Evolutionary conservation across 2,888 invertebrate genomes (phyloP).

Genomic region (Lasioglossum villosulum): DNA sequence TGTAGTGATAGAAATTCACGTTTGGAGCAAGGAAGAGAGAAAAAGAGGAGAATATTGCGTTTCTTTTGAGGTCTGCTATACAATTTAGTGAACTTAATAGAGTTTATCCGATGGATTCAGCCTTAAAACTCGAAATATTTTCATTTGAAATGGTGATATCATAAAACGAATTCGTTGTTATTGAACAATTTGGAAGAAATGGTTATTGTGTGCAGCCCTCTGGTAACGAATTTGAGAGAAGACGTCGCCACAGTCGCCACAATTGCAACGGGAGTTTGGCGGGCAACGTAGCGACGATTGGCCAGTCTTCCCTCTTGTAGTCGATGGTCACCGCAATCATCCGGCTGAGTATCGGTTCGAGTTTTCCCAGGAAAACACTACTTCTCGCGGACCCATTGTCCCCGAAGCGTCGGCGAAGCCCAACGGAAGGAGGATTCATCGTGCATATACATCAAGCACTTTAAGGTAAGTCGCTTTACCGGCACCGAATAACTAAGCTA

Average conservation of each 20-base stretch:
- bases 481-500: slow-evolving; percentile 11
- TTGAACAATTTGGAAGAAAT: neutral
- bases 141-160: neutral
- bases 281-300: slow-evolving; percentile 72
- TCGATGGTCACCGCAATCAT: slow-evolving; percentile 77
- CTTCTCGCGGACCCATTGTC: slow-evolving; percentile 78
- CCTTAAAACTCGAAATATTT: neutral
- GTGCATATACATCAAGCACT: slow-evolving; percentile 60
- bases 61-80: slow-evolving; percentile 19
- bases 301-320: slow-evolving; percentile 75
- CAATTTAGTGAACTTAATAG: neutral
- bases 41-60: slow-evolving; percentile 10
- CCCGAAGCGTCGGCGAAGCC: slow-evolving; percentile 72
- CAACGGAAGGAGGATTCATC: slow-evolving; percentile 53
- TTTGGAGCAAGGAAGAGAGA: slow-evolving; percentile 9
- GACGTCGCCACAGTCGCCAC: slow-evolving; percentile 33
- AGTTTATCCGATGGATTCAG: neutral
- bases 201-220: slow-evolving; percentile 3
- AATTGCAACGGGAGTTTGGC: slow-evolving; percentile 72
- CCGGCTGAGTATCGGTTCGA: slow-evolving; percentile 79
- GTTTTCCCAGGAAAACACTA: slow-evolving; percentile 79
- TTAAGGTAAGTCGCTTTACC: slow-evolving; percentile 53
- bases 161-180: slow-evolving; percentile 18
- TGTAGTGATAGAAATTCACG: slow-evolving; percentile 14
- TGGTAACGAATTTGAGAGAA: slow-evolving; percentile 1